Base-by-base conservation (phyloP, 53 echinoderm and acorn worm species). In the Arbacia lixula region DNA sequence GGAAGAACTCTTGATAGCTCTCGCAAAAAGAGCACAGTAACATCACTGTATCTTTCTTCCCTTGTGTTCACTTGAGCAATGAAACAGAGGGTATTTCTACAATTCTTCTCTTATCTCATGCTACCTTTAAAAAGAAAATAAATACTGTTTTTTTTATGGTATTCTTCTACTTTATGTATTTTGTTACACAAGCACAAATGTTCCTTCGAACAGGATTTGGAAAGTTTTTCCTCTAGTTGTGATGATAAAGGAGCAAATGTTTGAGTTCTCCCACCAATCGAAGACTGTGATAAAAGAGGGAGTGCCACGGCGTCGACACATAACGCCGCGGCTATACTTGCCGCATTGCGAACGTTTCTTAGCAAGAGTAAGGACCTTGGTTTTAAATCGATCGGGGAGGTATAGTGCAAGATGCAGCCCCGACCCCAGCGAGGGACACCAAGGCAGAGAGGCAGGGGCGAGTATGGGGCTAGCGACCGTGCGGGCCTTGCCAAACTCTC, bases 291-390 rank as follows among this genome's bases (percentile, higher is more conserved):
- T 69, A 81, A 46, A 63, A 61, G 19, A 78, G 64, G 4, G 46
- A 63, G 49, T 21, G 74, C 93, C 93, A 87, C 93, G 87, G 88
- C 85, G 93, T 81, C 83, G 93, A 94, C 87, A 93, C 93, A n/a
- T n/a, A 74, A 88, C 93, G 83, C 91, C 95, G 87, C 89, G 87
- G 95, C 82, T 79, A 95, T 95, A 95, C 95, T 95, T 95, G 95
- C 95, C 95, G 89, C 91, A 38, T 60, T 32, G 82, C 62, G 64
- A 81, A 63, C 58, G 39, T 77, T 57, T 81, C 64, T 29, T 56
- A 56, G 5, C 21, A 58, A 75, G 30, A 28, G 34, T 37, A 77
- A 58, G 58, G 22, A 77, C 52, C 74, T 72, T 30, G 42, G n/a
- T n/a, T n/a, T n/a, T 40, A 33, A 34, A 58, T 77, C 5, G 38